Evolutionary conservation across 2,113 vertebrate genomes (phyloP).

Genomic region (Dissostichus mawsoni): DNA sequence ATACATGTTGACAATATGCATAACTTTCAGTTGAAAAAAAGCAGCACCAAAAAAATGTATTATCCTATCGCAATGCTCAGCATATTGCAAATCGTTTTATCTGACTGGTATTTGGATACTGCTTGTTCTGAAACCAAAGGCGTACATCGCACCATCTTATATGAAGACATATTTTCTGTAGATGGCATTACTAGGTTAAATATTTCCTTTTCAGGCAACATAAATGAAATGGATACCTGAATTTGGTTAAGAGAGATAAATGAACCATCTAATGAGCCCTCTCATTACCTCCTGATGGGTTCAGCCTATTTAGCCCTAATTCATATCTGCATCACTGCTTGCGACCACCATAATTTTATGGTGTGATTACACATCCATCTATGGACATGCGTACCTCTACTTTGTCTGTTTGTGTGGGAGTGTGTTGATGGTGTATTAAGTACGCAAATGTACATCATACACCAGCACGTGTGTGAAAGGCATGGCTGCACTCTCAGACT

Average conservation of each 20-base stretch:
- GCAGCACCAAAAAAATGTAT: too few species aligned
- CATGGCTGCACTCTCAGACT: constrained; percentile 56
- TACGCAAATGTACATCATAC: constrained; percentile 29
- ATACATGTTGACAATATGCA: too few species aligned
- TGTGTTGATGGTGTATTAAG: constrained; percentile 4
- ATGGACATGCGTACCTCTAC: neutral
- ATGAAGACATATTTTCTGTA: neutral
- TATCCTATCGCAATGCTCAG: too few species aligned
- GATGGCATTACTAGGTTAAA: neutral
- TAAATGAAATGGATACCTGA: constrained; percentile 1
- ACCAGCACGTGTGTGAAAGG: constrained; percentile 33
- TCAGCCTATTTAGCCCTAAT: constrained; percentile 39
- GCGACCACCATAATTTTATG: constrained; percentile 12
- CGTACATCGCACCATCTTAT: neutral
- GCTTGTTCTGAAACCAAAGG: neutral
- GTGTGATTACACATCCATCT: constrained; percentile 16
- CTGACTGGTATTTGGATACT: too few species aligned
- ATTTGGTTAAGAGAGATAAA: constrained; percentile 4
- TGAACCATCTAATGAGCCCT: neutral
- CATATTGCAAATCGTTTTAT: too few species aligned
- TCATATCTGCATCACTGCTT: constrained; percentile 30
- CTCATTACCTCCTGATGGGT: constrained; percentile 36
- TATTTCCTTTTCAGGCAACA: constrained; percentile 16
- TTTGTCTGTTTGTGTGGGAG: constrained; percentile 16
- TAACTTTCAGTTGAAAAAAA: too few species aligned